Conservation (phyloP, 2,797 vertebrate genomes). For the Setipinna tenuifilis region DNA sequence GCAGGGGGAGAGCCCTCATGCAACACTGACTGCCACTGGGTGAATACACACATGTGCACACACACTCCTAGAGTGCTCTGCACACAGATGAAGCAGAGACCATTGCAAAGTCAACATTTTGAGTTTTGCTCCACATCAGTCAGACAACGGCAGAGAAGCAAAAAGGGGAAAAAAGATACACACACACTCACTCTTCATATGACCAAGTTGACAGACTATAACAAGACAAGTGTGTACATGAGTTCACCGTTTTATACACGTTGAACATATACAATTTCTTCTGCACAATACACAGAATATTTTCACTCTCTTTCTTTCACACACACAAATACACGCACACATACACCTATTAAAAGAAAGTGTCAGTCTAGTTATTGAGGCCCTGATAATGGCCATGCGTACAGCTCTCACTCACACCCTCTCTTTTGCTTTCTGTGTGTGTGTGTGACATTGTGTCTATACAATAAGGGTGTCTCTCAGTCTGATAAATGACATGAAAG, state of each 20-base stretch:
- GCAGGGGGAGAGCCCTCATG: no score
- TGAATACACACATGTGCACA: conserved; percentile 26
- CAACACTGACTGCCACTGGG: no score
- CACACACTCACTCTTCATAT: neutral
- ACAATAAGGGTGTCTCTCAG: neutral
- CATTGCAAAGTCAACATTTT: neutral
- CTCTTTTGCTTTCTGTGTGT: neutral
- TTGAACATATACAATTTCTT: neutral
- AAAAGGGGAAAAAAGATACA: neutral
- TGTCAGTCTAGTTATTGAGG: neutral
- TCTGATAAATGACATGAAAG: neutral
- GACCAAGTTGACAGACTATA: neutral
- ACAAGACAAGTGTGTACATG: conserved; percentile 1
- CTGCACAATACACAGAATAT: neutral
- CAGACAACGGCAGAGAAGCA: neutral
- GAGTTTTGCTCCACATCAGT: neutral
- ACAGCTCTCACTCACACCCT: neutral
- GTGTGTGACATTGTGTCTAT: neutral
- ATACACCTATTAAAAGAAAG: neutral
- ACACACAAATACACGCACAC: neutral
- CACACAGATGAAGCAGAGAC: neutral
- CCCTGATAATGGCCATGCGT: neutral
- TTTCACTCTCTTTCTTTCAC: no score
- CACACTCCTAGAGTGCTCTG: neutral
- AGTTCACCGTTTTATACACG: neutral